Percentiles rank a stretch among this genome's conserved stretches.
Conservation (phyloP, 2,797 vertebrate genomes). For the Rhinogobio ventralis region DNA sequence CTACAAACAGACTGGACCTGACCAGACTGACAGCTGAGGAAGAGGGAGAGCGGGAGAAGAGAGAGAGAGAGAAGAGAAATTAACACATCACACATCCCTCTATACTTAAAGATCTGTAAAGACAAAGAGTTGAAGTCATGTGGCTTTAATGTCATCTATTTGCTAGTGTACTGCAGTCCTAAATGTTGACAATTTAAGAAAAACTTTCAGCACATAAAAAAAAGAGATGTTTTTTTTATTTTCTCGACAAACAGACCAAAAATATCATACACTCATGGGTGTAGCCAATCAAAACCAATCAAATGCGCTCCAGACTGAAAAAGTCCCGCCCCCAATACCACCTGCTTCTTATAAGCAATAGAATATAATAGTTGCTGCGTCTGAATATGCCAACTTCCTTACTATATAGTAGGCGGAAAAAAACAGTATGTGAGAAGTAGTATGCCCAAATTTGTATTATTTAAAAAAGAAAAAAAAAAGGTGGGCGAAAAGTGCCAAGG, state of each 20-base stretch:
- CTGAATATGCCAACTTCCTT: background rate
- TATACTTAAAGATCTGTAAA: background rate
- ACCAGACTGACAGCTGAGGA: conserved; percentile 54
- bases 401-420: background rate
- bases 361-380: background rate
- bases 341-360: background rate
- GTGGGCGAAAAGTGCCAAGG: background rate
- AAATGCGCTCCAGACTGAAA: background rate
- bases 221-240: no score
- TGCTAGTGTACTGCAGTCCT: background rate
- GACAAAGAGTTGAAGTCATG: background rate
- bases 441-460: background rate
- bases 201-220: background rate
- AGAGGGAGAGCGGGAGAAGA: conserved; percentile 25
- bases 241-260: background rate
- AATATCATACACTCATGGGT: background rate
- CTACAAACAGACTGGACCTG: conserved; percentile 61
- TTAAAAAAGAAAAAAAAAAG: background rate
- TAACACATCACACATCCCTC: background rate
- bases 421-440: background rate
- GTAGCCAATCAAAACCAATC: background rate
- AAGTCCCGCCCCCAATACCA: background rate
- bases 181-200: background rate
- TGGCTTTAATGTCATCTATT: background rate
- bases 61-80: conserved; percentile 16